Conservation (phyloP, 1,140 invertebrate genomes). For the Drosophila nannoptera region DNA sequence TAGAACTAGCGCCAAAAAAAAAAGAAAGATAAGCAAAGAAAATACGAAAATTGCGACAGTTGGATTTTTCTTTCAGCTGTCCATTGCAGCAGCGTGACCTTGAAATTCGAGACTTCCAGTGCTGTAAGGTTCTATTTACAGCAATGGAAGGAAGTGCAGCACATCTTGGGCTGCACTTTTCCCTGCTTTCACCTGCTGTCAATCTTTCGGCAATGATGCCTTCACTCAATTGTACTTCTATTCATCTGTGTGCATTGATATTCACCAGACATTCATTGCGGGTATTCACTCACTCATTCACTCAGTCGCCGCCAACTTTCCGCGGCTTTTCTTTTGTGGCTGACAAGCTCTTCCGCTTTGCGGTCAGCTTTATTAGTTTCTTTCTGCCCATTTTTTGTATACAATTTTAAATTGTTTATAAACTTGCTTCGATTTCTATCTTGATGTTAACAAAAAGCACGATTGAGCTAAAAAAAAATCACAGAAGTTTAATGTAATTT, state of each 20-base stretch:
- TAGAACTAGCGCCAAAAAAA: slow-evolving; percentile 71
- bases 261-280: slow-evolving; percentile 41
- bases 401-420: slow-evolving; percentile 61
- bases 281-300: slow-evolving; percentile 23
- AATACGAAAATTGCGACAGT: slow-evolving; percentile 12
- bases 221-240: slow-evolving; percentile 2
- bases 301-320: neutral
- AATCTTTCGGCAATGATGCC: slow-evolving; percentile 40
- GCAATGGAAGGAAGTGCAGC: slow-evolving; percentile 8
- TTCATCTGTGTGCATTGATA: slow-evolving; percentile 42
- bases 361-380: slow-evolving; percentile 33
- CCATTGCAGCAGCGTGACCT: slow-evolving; percentile 41
- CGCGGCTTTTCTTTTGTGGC: neutral
- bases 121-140: slow-evolving; percentile 7
- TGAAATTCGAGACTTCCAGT: slow-evolving; percentile 44
- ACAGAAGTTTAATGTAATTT: slow-evolving; percentile 23
- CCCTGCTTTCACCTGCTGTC: slow-evolving; percentile 20
- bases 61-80: slow-evolving; percentile 4
- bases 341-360: slow-evolving; percentile 56
- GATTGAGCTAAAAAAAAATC: neutral
- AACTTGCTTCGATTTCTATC: slow-evolving; percentile 20
- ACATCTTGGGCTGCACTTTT: neutral
- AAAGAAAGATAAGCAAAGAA: slow-evolving; percentile 26
- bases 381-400: slow-evolving; percentile 27
- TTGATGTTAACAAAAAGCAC: slow-evolving; percentile 1